A percentile compares a stretch with the other conserved stretches of the same genome.
Conservation (phyloP, 92 coral and sea anemone species). For the Meandrina meandrites region DNA sequence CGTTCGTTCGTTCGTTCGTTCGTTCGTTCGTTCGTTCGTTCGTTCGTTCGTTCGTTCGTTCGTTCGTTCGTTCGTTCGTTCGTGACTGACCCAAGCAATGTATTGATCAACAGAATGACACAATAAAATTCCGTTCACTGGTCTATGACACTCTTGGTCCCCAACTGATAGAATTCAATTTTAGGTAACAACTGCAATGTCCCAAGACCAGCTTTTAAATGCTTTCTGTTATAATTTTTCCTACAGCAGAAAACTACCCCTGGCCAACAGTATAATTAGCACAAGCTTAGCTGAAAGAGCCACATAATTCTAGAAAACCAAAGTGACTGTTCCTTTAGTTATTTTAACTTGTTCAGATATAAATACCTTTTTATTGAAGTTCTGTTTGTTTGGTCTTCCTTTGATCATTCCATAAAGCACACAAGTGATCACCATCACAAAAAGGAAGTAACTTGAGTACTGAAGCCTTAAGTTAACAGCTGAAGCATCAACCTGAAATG, state of each 20-base stretch:
- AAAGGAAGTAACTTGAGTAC: constrained; percentile 91
- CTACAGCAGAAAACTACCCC: background rate
- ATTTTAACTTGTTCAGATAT: no score
- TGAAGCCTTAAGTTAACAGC: constrained; percentile 91
- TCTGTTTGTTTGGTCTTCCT: constrained; percentile 77
- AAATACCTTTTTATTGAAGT: constrained; percentile 61
- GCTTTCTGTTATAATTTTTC: background rate
- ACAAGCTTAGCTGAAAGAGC: background rate
- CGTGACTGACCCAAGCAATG: background rate
- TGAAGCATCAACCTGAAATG: constrained; percentile 59
- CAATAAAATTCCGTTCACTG: no score
- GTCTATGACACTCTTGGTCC: no score
- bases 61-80: no score
- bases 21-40: no score
- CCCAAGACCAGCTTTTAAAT: background rate
- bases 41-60: no score
- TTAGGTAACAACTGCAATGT: background rate
- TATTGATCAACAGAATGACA: no score
- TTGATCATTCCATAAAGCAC: constrained; percentile 95
- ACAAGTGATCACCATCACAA: constrained; percentile 87
- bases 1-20: no score
- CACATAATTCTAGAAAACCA: no score
- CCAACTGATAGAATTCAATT: no score
- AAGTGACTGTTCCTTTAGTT: no score
- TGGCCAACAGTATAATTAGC: background rate